Evolutionary conservation across 2,113 vertebrate species (phyloP).

Genomic region (Emydura subglobosa): DNA sequence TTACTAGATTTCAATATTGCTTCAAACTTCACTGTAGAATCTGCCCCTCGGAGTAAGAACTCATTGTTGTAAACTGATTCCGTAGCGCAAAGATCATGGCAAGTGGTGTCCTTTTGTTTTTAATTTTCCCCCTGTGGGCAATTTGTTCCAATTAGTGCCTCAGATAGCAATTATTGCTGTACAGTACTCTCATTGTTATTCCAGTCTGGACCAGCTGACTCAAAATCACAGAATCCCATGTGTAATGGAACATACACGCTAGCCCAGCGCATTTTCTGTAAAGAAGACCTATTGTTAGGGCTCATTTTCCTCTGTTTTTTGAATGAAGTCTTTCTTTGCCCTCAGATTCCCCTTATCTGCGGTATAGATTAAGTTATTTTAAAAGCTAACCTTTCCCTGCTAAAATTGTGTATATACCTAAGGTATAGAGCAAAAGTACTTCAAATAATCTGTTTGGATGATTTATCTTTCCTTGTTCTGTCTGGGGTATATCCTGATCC

Average conservation of each 20-base stretch:
- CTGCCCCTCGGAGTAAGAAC: background rate
- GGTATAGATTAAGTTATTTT: background rate
- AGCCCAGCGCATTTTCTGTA: constrained; percentile 37
- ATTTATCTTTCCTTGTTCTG: background rate
- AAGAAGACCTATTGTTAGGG: constrained; percentile 53
- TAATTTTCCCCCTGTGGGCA: constrained; percentile 1
- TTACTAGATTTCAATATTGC: background rate
- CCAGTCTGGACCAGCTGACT: constrained; percentile 49
- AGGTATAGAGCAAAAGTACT: background rate
- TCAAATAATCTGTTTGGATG: background rate
- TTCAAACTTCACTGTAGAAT: background rate
- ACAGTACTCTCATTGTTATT: constrained; percentile 70
- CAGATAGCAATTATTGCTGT: constrained; percentile 56
- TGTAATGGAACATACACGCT: constrained; percentile 44
- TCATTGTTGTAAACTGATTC: constrained; percentile 29
- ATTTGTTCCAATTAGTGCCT: constrained; percentile 62
- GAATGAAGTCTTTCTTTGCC: constrained; percentile 59
- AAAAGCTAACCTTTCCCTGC: constrained; percentile 9
- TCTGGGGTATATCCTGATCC: background rate
- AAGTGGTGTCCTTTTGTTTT: constrained; percentile 51
- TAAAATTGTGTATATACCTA: constrained; percentile 8
- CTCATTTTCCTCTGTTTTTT: constrained; percentile 44
- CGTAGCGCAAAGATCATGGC: constrained; percentile 47
- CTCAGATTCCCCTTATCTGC: constrained; percentile 28
- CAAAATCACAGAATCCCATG: constrained; percentile 47